These are phyloP conservation scores for Aphidoletes aphidimyza DNA, from an alignment of 2,888 invertebrate species.

Conservation along the genomic window DNA sequence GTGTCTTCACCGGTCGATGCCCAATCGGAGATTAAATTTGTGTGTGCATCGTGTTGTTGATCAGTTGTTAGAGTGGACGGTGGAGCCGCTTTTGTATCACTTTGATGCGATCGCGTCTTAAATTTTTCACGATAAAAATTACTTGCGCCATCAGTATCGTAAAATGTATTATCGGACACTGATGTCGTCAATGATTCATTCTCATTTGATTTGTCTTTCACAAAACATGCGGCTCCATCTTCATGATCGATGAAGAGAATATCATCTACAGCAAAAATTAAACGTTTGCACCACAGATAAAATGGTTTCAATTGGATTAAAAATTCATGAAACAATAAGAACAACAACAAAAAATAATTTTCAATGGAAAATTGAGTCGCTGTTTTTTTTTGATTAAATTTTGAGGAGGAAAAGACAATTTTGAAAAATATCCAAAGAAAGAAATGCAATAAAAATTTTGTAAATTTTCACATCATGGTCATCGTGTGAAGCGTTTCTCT, in stretches of 20 bases:
- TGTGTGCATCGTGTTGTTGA: background rate
- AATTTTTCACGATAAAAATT: background rate
- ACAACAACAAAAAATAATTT: too few species aligned
- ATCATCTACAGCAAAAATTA: background rate
- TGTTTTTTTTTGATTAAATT: background rate
- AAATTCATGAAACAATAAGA: background rate
- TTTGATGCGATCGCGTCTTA: background rate
- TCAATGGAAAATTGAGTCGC: too few species aligned
- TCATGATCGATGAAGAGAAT: background rate
- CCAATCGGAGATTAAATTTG: background rate
- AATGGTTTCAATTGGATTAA: background rate
- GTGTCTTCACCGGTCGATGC: background rate
- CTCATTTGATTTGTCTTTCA: slow-evolving; percentile 2
- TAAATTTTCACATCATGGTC: background rate
- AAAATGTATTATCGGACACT: slow-evolving; percentile 36
- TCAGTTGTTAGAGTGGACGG: background rate
- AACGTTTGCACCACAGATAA: background rate
- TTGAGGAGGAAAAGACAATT: background rate
- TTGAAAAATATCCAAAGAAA: background rate
- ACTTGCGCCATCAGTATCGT: background rate
- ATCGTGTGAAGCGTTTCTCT: too few species aligned
- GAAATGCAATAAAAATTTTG: background rate
- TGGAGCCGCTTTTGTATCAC: background rate
- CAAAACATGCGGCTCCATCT: background rate
- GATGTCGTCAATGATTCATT: background rate